Evolutionary conservation across 2,113 vertebrate species (phyloP).

Genomic region (Tyrannus savana): DNA sequence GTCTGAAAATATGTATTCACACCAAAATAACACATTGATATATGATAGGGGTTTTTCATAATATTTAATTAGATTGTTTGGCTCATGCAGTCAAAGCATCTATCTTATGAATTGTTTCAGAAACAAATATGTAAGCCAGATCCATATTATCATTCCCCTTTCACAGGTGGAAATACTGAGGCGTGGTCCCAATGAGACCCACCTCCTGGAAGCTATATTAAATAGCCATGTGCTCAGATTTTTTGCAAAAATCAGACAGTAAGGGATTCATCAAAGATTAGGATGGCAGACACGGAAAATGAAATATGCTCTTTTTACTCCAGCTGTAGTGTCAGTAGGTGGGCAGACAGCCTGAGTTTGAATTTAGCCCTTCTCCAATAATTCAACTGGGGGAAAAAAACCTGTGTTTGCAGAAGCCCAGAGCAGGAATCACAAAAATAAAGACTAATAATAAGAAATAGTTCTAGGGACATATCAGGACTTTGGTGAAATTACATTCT

Average conservation of each 20-base stretch:
- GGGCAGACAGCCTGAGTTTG: neutral
- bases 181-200: neutral
- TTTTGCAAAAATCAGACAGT: neutral
- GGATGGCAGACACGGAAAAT: neutral
- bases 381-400: neutral
- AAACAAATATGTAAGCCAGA: neutral
- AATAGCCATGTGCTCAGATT: neutral
- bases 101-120: neutral
- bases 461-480: neutral
- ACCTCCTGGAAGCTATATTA: neutral
- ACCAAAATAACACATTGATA: neutral
- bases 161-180: constrained; percentile 24
- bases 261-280: neutral
- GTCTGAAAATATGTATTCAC: neutral
- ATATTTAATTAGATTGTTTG: neutral
- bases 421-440: neutral
- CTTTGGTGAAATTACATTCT: neutral
- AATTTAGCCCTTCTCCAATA: neutral
- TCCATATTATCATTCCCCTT: neutral
- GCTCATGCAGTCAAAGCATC: neutral
- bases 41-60: neutral
- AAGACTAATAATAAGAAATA: constrained; percentile 15
- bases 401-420: neutral
- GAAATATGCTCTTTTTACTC: neutral
- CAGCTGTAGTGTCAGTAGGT: neutral